Conservation (phyloP, 1,140 invertebrate species). For the Gerris buenoi region DNA sequence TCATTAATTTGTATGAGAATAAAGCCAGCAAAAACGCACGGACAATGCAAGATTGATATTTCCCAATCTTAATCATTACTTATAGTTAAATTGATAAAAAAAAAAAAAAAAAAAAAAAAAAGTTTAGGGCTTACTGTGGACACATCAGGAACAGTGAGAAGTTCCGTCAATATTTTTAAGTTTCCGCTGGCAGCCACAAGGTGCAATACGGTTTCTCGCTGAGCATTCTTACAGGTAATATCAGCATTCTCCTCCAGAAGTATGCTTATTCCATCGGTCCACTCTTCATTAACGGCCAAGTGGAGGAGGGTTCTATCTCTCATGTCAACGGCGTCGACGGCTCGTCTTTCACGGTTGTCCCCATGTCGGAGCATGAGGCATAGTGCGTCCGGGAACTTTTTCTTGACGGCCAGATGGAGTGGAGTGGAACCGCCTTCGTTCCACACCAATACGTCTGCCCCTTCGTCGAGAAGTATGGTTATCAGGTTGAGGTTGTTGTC, state of each 20-base stretch:
- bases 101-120: neutral
- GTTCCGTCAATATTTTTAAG: conserved; percentile 40
- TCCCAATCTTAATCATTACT: too few species aligned
- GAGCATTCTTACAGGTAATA: conserved; percentile 44
- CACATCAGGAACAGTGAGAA: conserved; percentile 39
- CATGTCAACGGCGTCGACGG: conserved; percentile 36
- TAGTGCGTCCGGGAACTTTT: conserved; percentile 30
- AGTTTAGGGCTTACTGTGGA: conserved; percentile 23
- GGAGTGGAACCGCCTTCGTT: conserved; percentile 42
- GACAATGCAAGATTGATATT: too few species aligned
- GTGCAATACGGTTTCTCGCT: conserved; percentile 41
- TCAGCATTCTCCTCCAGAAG: conserved; percentile 52
- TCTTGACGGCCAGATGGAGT: conserved; percentile 39
- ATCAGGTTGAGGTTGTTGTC: conserved; percentile 25
- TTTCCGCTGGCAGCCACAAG: conserved; percentile 42
- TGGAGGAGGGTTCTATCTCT: conserved; percentile 61
- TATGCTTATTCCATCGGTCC: conserved; percentile 38
- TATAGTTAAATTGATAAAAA: too few species aligned
- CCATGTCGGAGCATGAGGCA: conserved; percentile 31
- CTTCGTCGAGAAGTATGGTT: conserved; percentile 29
- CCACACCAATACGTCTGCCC: conserved; percentile 28
- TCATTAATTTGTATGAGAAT: too few species aligned
- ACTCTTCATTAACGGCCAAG: conserved; percentile 52
- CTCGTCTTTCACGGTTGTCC: conserved; percentile 17
- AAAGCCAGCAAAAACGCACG: too few species aligned